phyloP scores from a whole-genome alignment of 1,140 invertebrate genomes.

The Lepidostoma basale region DNA sequence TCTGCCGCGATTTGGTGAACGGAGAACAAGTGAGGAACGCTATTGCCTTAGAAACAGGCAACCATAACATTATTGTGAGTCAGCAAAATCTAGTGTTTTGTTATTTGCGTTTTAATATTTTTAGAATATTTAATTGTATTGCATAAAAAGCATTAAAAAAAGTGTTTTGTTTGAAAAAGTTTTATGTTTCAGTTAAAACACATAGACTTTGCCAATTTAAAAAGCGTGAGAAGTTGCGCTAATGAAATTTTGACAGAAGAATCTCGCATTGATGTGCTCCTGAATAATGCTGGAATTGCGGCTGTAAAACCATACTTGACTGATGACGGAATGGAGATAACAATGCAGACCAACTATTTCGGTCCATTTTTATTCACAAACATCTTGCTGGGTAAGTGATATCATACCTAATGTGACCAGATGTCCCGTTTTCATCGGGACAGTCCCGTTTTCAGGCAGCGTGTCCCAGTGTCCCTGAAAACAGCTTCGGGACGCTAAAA shows the following conservation, averaged over 20 bases:
- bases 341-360: conserved; percentile 71
- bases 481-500: too few relatives aligned
- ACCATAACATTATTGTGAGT: conserved; percentile 55
- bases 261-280: conserved; percentile 66
- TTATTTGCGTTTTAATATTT: too few relatives aligned
- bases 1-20: conserved; percentile 67
- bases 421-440: too few relatives aligned
- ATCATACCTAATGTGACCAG: too few relatives aligned
- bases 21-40: conserved; percentile 60
- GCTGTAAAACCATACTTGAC: conserved; percentile 61
- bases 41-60: conserved; percentile 52
- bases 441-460: too few relatives aligned
- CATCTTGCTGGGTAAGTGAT: conserved; percentile 62
- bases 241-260: conserved; percentile 57
- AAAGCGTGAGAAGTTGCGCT: conserved; percentile 60
- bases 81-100: background rate
- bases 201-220: conserved; percentile 60
- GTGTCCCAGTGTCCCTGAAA: too few relatives aligned
- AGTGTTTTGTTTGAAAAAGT: too few relatives aligned
- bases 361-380: conserved; percentile 74
- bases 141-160: too few relatives aligned
- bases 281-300: conserved; percentile 69
- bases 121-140: too few relatives aligned
- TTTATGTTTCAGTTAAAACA: conserved; percentile 55
- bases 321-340: conserved; percentile 65